A percentile compares a stretch with the other conserved stretches of the same genome.
Conservation (phyloP, 2,797 vertebrate species). For the Parauchenoglanis ngamensis region DNA sequence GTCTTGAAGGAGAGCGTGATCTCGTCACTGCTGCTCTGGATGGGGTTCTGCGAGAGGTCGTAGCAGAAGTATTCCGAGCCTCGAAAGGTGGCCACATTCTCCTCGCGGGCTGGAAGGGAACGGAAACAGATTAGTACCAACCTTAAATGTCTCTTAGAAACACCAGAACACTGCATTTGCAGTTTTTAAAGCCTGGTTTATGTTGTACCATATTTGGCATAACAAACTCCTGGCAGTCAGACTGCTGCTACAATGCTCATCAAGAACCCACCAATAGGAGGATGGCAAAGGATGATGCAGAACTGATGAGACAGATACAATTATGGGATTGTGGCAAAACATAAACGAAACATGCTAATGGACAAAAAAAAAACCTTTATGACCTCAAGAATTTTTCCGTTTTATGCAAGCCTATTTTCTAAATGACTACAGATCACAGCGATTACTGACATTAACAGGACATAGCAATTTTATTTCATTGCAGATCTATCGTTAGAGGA, state of each 20-base stretch:
- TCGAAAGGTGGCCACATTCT: conserved; percentile 95
- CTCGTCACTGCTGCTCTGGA: conserved; percentile 98
- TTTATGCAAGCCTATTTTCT: no score
- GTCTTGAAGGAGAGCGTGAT: conserved; percentile 98
- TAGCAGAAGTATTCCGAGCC: conserved; percentile 98
- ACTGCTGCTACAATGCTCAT: not conserved
- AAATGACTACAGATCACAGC: no score
- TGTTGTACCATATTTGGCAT: not conserved
- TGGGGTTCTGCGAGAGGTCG: conserved; percentile 96
- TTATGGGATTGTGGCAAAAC: not conserved
- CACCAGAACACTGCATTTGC: not conserved
- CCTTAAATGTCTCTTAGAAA: not conserved
- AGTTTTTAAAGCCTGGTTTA: not conserved
- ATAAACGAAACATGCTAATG: conserved; percentile 17
- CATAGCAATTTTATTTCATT: not conserved
- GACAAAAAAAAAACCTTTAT: not conserved
- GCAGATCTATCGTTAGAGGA: no score
- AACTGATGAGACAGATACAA: not conserved
- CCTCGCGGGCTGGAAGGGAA: conserved; percentile 83
- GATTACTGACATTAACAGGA: not conserved
- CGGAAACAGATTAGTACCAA: conserved; percentile 25
- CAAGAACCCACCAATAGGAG: not conserved
- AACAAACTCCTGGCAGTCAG: not conserved
- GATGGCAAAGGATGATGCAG: not conserved
- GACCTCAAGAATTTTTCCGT: no score